These are phyloP conservation scores for Onychorhynchus coronatus DNA, from an alignment of 2,113 vertebrate species.

Conservation along the genomic window DNA sequence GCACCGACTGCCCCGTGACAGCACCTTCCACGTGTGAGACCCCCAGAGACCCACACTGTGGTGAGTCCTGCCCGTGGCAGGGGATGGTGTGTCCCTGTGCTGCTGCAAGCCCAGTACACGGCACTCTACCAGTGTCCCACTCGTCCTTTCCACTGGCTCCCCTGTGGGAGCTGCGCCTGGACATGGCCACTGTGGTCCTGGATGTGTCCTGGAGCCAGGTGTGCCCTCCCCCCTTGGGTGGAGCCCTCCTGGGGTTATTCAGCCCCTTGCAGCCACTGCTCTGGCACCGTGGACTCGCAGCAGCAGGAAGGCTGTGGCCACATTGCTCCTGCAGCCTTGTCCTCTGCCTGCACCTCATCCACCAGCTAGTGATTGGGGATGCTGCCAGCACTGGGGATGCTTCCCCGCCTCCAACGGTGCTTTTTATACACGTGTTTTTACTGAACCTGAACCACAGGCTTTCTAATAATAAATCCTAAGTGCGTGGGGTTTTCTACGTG, in stretches of 20 bases:
- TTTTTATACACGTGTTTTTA: conserved; percentile 17
- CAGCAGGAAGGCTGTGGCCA: not conserved
- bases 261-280: fast-evolving
- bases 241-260: not conserved
- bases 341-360: not conserved
- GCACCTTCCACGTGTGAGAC: fast-evolving
- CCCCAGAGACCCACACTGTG: fast-evolving
- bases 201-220: not conserved
- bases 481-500: not conserved
- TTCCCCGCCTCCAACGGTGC: not conserved
- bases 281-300: fast-evolving
- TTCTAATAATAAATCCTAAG: conserved; percentile 10
- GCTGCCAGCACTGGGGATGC: too few species aligned
- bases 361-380: not conserved
- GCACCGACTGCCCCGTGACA: not conserved
- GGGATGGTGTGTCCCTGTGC: not conserved
- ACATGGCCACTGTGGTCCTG: not conserved
- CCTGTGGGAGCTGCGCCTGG: fast-evolving
- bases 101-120: fast-evolving
- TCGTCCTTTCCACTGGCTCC: not conserved
- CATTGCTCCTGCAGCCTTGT: fast-evolving
- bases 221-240: not conserved
- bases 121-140: fast-evolving
- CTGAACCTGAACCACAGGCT: not conserved
- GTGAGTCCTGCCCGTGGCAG: fast-evolving